Percentiles rank a stretch among this genome's conserved stretches.
phyloP scores from a whole-genome alignment of 2,888 invertebrate genomes.

The Agrotis clavis region DNA sequence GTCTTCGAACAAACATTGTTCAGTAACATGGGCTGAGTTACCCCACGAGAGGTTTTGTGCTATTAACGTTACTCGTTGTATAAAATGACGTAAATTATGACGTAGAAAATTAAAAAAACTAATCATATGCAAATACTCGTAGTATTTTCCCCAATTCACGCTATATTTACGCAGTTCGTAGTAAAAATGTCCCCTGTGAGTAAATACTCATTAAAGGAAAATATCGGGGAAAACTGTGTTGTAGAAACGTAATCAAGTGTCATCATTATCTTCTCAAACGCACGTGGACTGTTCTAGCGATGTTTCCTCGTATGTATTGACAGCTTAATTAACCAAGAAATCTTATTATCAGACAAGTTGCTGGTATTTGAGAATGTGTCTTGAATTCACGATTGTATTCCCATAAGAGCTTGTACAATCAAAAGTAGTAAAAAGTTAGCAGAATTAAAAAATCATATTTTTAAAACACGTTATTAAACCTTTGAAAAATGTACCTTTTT shows the following conservation, averaged over 20 bases:
- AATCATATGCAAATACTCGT: background rate
- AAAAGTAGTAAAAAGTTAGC: too few species aligned
- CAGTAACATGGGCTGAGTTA: too few species aligned
- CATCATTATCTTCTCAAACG: slow-evolving; percentile 11
- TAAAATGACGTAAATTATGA: background rate
- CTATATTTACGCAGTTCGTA: too few species aligned
- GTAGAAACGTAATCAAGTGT: slow-evolving; percentile 1
- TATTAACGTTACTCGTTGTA: too few species aligned
- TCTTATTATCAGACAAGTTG: slow-evolving; percentile 3
- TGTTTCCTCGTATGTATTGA: slow-evolving; percentile 40
- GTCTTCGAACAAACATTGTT: too few species aligned
- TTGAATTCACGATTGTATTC: background rate
- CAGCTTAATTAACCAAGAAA: slow-evolving; percentile 28
- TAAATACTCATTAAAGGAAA: slow-evolving; percentile 12
- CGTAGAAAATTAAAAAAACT: background rate
- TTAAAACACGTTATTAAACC: too few species aligned
- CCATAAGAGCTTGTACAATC: too few species aligned
- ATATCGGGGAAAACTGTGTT: background rate
- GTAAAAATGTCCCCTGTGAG: background rate
- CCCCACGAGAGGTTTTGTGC: too few species aligned
- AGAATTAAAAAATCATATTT: too few species aligned
- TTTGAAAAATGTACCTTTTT: too few species aligned
- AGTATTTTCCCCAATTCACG: background rate
- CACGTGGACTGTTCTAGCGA: slow-evolving; percentile 11
- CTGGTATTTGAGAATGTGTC: slow-evolving; percentile 1